A percentile compares a stretch with the other conserved stretches of the same genome.
These are phyloP conservation scores for Chloroclystis v-ata DNA, from an alignment of 2,888 invertebrate genomes.

Conservation along the genomic window DNA sequence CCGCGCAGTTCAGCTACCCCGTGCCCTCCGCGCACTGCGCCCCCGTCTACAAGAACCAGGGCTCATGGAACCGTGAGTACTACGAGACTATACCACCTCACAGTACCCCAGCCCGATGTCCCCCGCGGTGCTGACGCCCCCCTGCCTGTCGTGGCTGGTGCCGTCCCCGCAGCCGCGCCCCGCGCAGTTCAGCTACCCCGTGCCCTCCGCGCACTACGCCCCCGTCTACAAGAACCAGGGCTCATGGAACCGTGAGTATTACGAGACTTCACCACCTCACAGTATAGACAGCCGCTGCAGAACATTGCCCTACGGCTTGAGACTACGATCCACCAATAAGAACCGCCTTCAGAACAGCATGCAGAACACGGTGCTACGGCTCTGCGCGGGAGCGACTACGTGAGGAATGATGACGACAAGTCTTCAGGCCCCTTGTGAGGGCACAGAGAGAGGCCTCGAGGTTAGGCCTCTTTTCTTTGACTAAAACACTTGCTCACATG, in stretches of 20 bases:
- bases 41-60: slow-evolving; percentile 50
- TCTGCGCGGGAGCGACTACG: neutral
- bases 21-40: slow-evolving; percentile 33
- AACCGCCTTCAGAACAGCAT: neutral
- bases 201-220: slow-evolving; percentile 33
- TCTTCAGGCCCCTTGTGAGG: too few relatives aligned
- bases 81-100: neutral
- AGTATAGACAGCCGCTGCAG: too few relatives aligned
- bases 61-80: slow-evolving; percentile 62
- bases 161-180: slow-evolving; percentile 63
- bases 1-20: slow-evolving; percentile 57
- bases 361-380: neutral
- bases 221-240: slow-evolving; percentile 51
- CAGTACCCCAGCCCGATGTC: slow-evolving; percentile 54
- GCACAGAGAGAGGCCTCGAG: too few relatives aligned
- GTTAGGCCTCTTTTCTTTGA: too few relatives aligned
- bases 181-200: slow-evolving; percentile 57
- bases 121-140: slow-evolving; percentile 52
- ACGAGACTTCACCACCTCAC: neutral
- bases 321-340: too few relatives aligned
- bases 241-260: slow-evolving; percentile 62
- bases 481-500: too few relatives aligned
- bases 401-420: too few relatives aligned
- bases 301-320: too few relatives aligned
- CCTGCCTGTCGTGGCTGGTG: slow-evolving; percentile 55